Conservation (phyloP, 2,113 vertebrate genomes). For the Coracopsis vasa region DNA sequence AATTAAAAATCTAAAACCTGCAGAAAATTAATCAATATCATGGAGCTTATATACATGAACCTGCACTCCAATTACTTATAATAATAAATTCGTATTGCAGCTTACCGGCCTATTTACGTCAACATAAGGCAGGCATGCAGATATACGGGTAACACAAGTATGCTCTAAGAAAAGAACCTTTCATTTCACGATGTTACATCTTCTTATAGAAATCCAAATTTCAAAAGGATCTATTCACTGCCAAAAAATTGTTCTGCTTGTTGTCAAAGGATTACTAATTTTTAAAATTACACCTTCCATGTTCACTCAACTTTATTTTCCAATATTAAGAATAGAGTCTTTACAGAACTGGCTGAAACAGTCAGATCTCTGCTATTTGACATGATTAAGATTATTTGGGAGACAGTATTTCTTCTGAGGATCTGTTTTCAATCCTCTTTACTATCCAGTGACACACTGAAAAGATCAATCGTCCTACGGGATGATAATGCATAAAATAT, state of each 20-base stretch:
- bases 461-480: slow-evolving; percentile 12
- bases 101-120: background rate
- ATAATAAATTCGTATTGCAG: background rate
- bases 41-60: background rate
- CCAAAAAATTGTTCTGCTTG: background rate
- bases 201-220: background rate
- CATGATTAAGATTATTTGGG: slow-evolving; percentile 29
- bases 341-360: background rate
- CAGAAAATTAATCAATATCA: background rate
- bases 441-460: background rate
- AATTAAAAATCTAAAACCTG: background rate
- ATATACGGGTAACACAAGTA: background rate
- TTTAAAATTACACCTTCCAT: background rate
- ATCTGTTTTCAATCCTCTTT: slow-evolving; percentile 70
- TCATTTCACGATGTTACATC: background rate
- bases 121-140: background rate
- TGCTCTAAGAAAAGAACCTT: background rate
- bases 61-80: background rate
- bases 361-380: background rate
- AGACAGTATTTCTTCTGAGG: background rate
- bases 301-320: background rate
- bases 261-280: background rate
- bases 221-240: background rate
- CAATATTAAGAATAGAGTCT: background rate
- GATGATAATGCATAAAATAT: slow-evolving; percentile 39